Base-by-base conservation (phyloP, 1,140 invertebrate species). In the Cataglyphis hispanica region DNA sequence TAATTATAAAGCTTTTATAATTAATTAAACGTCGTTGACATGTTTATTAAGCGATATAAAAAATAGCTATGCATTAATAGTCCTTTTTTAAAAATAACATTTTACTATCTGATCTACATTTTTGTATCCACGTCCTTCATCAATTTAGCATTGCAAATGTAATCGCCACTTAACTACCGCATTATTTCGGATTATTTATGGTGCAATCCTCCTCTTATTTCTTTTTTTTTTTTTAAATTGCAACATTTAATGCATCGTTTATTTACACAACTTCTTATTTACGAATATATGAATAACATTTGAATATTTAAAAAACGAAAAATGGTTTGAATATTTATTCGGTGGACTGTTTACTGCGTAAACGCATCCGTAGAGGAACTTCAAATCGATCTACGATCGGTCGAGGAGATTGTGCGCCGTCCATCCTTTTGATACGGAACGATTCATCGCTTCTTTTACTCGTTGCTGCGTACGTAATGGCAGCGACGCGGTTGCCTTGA, bases 401-500 rank as follows among this genome's bases (percentile, higher is more conserved):
- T 72, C 16, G 10, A 19, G 11, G 4, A 56, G 53, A 53, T 60
- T 25, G 67, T 7, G 46, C n/a, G n/a, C 11, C 25, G 11, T 16
- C 19, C 56, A 72, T 84, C 63, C 50, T 84, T 70, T 31, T 72
- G 70, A 90, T 56, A 50, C 70, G 85, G 69, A 87, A 89, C 80
- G 75, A 63, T 85, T 75, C 53, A 16, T 76, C 50, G 1, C 37
- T 56, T 64, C n/a, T 87, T 85, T 89, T 85, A 81, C 69, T 66
- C n/a, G 11, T 27, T 46, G 25, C 8, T 19, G 50, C 61, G n/a
- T 50, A 87, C 80, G n/a, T n/a, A 86, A 90, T 84, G 34, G 61
- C 56, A 31, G 56, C 75, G 69, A 37, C 37, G 31, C 63, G 69
- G 80, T 90, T 90, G 74, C 87, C 89, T 90, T 91, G 90, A 91